Conservation (phyloP, 2,888 invertebrate genomes). For the Cotesia congregata region DNA sequence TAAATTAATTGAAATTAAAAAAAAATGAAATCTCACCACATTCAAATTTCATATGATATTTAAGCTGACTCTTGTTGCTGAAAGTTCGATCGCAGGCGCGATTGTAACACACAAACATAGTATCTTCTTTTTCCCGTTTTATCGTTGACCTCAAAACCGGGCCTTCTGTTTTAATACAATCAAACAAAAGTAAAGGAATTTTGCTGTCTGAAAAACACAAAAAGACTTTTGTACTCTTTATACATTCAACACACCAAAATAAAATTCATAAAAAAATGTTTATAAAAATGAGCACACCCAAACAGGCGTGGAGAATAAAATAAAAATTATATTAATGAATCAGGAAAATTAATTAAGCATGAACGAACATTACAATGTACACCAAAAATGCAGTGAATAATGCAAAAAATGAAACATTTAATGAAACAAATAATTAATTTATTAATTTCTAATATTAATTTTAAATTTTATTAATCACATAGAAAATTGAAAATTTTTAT, state of each 20-base stretch:
- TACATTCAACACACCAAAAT: not conserved
- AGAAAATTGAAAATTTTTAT: not conserved
- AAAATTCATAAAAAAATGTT: too few species aligned
- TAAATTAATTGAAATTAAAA: not conserved
- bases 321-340: too few species aligned
- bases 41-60: not conserved
- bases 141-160: not conserved
- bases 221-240: not conserved
- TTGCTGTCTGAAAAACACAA: not conserved
- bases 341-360: too few species aligned
- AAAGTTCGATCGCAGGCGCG: not conserved
- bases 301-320: too few species aligned
- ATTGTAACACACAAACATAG: not conserved
- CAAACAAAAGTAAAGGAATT: not conserved
- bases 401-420: too few species aligned
- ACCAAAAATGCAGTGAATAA: too few species aligned
- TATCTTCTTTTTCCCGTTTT: not conserved
- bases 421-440: too few species aligned
- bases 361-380: too few species aligned
- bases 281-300: too few species aligned
- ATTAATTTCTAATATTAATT: too few species aligned
- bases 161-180: not conserved
- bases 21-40: not conserved
- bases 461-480: not conserved
- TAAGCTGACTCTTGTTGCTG: not conserved